Conservation (phyloP, 2,888 invertebrate genomes). For the Habrosyne pyritoides region DNA sequence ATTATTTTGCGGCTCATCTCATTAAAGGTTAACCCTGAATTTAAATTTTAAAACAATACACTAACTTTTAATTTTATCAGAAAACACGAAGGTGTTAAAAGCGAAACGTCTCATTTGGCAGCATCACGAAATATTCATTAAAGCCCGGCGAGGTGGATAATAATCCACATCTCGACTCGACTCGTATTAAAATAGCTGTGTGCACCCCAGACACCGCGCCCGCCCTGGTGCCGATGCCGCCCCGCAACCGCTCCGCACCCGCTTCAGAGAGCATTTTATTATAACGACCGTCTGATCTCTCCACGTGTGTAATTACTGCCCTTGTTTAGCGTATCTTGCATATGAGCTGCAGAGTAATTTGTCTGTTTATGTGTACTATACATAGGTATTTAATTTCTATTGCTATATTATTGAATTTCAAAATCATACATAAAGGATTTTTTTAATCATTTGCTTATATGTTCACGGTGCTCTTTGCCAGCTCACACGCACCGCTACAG, state of each 20-base stretch:
- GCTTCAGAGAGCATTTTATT: background rate
- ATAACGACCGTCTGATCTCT: conserved; percentile 5
- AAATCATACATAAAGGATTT: background rate
- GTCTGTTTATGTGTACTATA: background rate
- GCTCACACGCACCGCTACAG: too few relatives aligned
- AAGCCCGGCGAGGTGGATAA: conserved; percentile 18
- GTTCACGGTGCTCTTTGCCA: too few relatives aligned
- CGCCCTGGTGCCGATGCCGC: conserved; percentile 9
- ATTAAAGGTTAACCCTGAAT: too few relatives aligned
- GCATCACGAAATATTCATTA: conserved; percentile 25
- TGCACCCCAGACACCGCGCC: conserved; percentile 13
- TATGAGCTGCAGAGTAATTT: background rate
- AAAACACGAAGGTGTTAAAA: background rate
- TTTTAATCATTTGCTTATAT: too few relatives aligned
- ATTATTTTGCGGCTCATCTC: too few relatives aligned
- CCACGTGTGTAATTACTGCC: background rate
- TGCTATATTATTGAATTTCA: background rate
- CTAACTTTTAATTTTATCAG: background rate
- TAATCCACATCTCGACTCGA: conserved; percentile 16
- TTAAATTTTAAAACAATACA: too few relatives aligned
- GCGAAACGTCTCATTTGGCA: conserved; percentile 12
- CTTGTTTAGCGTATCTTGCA: background rate
- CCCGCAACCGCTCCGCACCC: too few relatives aligned
- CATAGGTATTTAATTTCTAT: background rate
- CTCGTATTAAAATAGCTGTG: conserved; percentile 32